Evolutionary conservation across 2,888 invertebrate genomes (phyloP).

Genomic region (Epiblema foenella): DNA sequence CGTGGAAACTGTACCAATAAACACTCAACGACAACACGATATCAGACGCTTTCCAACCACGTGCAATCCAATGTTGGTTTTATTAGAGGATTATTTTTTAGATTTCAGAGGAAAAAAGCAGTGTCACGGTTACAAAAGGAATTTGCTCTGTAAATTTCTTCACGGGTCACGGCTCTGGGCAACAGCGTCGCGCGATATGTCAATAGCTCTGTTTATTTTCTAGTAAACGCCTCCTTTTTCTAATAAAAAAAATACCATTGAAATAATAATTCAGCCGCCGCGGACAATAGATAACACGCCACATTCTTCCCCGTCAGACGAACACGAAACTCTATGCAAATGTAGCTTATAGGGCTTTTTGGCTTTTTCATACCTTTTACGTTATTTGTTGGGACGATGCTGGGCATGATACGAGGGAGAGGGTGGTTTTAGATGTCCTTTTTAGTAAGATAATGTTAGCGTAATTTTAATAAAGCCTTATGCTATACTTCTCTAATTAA

Average conservation of each 20-base stretch:
- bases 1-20: slow-evolving; percentile 55
- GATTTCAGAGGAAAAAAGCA: slow-evolving; percentile 42
- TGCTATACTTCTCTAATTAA: too few species aligned
- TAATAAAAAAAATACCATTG: slow-evolving; percentile 74
- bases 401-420: slow-evolving; percentile 1
- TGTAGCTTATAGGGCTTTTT: slow-evolving; percentile 56
- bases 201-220: slow-evolving; percentile 79
- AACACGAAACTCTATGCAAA: slow-evolving; percentile 69
- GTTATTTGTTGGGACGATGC: slow-evolving; percentile 27
- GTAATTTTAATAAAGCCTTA: not conserved
- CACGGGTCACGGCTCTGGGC: slow-evolving; percentile 47
- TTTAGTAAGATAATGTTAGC: not conserved
- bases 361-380: slow-evolving; percentile 52
- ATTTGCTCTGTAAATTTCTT: slow-evolving; percentile 21
- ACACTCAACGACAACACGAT: slow-evolving; percentile 28
- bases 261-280: slow-evolving; percentile 73
- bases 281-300: slow-evolving; percentile 70
- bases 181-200: slow-evolving; percentile 67
- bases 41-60: slow-evolving; percentile 51
- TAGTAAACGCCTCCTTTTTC: slow-evolving; percentile 71
- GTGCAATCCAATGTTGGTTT: slow-evolving; percentile 49
- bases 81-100: rapidly evolving
- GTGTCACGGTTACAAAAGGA: slow-evolving; percentile 47
- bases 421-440: not conserved
- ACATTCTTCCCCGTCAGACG: slow-evolving; percentile 63